Evolutionary conservation across 2,797 vertebrate species (phyloP).

Genomic region (Syndactyla subalaris): DNA sequence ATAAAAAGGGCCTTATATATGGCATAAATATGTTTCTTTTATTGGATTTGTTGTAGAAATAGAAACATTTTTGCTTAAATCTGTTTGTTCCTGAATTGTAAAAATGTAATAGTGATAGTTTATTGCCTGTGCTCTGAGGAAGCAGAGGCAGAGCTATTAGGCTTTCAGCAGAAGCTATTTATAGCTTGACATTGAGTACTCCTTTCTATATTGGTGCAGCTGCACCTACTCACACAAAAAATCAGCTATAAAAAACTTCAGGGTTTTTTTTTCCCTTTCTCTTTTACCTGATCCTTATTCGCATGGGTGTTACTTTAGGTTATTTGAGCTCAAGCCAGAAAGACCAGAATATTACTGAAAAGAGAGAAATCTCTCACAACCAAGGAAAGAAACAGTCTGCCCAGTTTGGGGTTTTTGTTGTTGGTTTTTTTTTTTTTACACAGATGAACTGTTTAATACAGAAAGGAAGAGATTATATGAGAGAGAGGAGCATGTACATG

Average conservation of each 20-base stretch:
- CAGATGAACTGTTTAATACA: neutral
- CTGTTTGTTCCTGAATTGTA: slow-evolving; percentile 74
- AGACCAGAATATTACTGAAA: slow-evolving; percentile 29
- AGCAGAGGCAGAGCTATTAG: slow-evolving; percentile 73
- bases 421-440: neutral
- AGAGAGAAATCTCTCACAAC: slow-evolving; percentile 38
- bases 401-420: too few species aligned
- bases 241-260: slow-evolving; percentile 67
- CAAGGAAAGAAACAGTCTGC: slow-evolving; percentile 31
- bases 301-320: slow-evolving; percentile 62
- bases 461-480: neutral
- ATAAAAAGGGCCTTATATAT: slow-evolving; percentile 58
- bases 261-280: neutral
- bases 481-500: neutral
- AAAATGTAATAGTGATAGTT: slow-evolving; percentile 71
- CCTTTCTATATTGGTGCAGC: slow-evolving; percentile 76
- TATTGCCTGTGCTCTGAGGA: slow-evolving; percentile 75
- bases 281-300: slow-evolving; percentile 51
- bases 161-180: slow-evolving; percentile 78
- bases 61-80: slow-evolving; percentile 72
- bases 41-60: slow-evolving; percentile 72
- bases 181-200: slow-evolving; percentile 77
- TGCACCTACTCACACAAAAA: slow-evolving; percentile 68
- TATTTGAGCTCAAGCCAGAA: slow-evolving; percentile 52
- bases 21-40: slow-evolving; percentile 67